These are phyloP conservation scores for Trichonephila clavata DNA, from an alignment of 1,140 invertebrate genomes.

Conservation along the genomic window DNA sequence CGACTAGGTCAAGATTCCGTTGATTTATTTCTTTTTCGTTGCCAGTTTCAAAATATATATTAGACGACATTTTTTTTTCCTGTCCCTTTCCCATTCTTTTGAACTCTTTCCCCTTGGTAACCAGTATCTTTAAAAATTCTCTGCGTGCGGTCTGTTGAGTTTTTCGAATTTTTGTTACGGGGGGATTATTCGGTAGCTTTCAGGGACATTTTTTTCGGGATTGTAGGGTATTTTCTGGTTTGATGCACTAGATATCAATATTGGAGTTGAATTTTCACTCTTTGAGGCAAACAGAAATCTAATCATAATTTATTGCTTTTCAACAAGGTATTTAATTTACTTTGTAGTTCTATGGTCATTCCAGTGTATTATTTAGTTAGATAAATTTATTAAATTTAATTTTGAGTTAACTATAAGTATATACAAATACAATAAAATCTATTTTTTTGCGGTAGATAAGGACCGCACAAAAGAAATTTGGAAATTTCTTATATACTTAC, in stretches of 20 bases:
- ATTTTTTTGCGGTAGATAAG: too few species aligned
- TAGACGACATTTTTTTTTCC: conserved; percentile 36
- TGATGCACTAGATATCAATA: not conserved
- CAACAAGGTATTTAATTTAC: too few species aligned
- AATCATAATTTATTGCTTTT: too few species aligned
- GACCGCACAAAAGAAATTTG: too few species aligned
- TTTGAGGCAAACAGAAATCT: not conserved
- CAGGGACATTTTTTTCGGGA: not conserved
- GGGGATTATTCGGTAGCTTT: not conserved
- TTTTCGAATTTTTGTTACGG: conserved; percentile 29
- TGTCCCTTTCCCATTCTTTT: not conserved
- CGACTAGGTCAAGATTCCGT: conserved; percentile 38
- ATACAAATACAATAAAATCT: too few species aligned
- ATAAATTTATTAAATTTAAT: too few species aligned
- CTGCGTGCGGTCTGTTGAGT: not conserved
- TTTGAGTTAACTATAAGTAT: too few species aligned
- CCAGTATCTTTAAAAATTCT: conserved; percentile 35
- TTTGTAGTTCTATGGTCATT: too few species aligned
- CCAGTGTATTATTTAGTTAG: too few species aligned
- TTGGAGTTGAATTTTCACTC: not conserved
- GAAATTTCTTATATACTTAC: too few species aligned
- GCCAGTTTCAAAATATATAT: conserved; percentile 27
- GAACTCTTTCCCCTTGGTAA: not conserved
- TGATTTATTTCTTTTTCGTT: conserved; percentile 46
- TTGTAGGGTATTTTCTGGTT: conserved; percentile 5